Conservation (phyloP, 2,797 vertebrate species). For the Zonotrichia albicollis region DNA sequence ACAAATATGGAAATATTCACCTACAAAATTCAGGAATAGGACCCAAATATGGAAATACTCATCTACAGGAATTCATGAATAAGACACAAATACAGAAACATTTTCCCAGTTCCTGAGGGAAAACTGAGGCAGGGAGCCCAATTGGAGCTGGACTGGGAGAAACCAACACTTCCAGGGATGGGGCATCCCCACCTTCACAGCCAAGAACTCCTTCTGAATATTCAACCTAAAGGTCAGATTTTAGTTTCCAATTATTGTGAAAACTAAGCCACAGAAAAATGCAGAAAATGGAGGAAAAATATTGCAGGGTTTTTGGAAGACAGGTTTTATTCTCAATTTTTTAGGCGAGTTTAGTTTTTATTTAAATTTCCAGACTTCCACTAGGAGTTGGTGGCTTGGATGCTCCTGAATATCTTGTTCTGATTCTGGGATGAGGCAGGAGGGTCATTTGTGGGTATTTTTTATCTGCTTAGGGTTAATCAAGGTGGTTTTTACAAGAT, state of each 20-base stretch:
- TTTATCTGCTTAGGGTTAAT: background rate
- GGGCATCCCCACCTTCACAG: too few relatives aligned
- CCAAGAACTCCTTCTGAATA: background rate
- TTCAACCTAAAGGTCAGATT: background rate
- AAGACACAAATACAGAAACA: fast-evolving
- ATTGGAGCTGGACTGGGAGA: background rate
- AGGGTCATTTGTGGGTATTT: background rate
- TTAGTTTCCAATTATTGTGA: background rate
- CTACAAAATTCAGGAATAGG: fast-evolving
- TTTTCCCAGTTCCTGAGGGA: background rate
- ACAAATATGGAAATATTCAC: background rate
- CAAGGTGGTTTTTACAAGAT: background rate
- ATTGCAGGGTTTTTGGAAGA: fast-evolving
- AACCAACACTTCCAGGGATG: background rate
- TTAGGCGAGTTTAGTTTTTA: background rate
- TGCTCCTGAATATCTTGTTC: background rate
- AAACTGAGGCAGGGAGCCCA: background rate
- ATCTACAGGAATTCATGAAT: background rate
- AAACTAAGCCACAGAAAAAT: background rate
- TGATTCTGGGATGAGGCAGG: background rate
- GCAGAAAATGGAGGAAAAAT: fast-evolving
- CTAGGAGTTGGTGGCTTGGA: background rate
- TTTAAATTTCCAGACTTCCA: background rate
- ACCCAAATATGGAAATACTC: fast-evolving
- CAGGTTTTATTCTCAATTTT: fast-evolving